Evolutionary conservation across 2,888 invertebrate genomes (phyloP).

Genomic region (Drosophila percnosoma): DNA sequence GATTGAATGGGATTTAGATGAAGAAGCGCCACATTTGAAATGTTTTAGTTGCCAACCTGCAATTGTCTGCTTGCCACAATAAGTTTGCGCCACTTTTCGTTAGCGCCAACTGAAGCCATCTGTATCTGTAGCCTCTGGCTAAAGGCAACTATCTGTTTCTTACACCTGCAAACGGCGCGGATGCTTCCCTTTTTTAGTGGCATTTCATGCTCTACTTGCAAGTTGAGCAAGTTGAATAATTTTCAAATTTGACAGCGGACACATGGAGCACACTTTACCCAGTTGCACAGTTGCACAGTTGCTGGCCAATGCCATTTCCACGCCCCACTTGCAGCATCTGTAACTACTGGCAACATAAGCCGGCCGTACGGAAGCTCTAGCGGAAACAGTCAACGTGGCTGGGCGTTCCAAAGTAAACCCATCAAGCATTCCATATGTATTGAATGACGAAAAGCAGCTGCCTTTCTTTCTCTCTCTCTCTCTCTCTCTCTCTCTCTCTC

Average conservation of each 20-base stretch:
- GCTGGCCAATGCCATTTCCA: conserved; percentile 35
- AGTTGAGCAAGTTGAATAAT: conserved; percentile 72
- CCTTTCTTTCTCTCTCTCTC: not conserved
- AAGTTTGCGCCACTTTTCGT: conserved; percentile 53
- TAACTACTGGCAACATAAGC: conserved; percentile 54
- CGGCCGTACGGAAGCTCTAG: conserved; percentile 60
- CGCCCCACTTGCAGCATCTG: conserved; percentile 33
- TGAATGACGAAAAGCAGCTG: conserved; percentile 57
- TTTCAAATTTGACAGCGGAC: conserved; percentile 77
- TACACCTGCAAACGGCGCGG: conserved; percentile 45
- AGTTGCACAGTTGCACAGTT: conserved; percentile 8
- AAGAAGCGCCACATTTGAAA: conserved; percentile 56
- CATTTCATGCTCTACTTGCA: conserved; percentile 68
- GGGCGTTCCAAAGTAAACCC: conserved; percentile 45
- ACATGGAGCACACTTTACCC: conserved; percentile 52
- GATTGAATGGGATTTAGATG: conserved; percentile 59
- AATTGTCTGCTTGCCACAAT: conserved; percentile 53
- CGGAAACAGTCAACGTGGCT: conserved; percentile 69
- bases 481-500: conserved; percentile 1
- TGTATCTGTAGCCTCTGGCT: conserved; percentile 45
- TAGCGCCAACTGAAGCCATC: conserved; percentile 42
- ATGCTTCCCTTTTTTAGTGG: conserved; percentile 41
- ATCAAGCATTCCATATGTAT: conserved; percentile 49
- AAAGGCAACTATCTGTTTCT: conserved; percentile 41
- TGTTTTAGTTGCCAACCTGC: conserved; percentile 33